Evolutionary conservation across 2,888 invertebrate species (phyloP).

Genomic region (Nezara viridula): DNA sequence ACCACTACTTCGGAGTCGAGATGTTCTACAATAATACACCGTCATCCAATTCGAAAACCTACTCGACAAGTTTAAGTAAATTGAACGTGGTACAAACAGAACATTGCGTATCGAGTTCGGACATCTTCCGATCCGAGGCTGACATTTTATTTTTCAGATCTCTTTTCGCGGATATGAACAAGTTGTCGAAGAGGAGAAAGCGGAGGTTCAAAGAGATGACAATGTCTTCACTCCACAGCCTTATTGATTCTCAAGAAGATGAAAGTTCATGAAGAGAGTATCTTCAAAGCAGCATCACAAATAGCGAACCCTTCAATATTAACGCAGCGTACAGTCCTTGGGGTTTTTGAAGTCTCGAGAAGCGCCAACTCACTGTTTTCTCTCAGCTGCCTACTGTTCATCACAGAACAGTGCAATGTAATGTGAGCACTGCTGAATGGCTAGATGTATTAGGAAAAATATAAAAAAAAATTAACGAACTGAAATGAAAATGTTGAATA

Average conservation of each 20-base stretch:
- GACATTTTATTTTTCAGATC: not conserved
- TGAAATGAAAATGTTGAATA: too few species aligned
- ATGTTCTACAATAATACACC: too few species aligned
- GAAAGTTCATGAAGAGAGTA: conserved; percentile 21
- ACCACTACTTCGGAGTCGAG: not conserved
- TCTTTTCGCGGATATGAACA: not conserved
- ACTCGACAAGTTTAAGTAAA: not conserved
- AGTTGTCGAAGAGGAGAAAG: conserved; percentile 51
- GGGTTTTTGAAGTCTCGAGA: not conserved
- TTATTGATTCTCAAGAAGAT: conserved; percentile 19
- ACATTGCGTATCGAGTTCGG: not conserved
- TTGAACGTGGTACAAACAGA: not conserved
- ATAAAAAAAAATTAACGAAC: too few species aligned
- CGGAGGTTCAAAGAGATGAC: conserved; percentile 52
- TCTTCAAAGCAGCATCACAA: not conserved
- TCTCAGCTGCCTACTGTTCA: not conserved
- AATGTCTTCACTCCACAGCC: not conserved
- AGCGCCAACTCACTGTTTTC: not conserved
- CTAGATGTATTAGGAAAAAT: not conserved
- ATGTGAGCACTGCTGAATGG: not conserved
- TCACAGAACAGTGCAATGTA: not conserved
- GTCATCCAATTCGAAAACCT: not conserved
- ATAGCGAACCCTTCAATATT: not conserved
- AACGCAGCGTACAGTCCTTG: not conserved
- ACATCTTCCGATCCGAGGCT: not conserved